Percentiles rank a stretch among this genome's conserved stretches.
Conservation (phyloP, 2,113 vertebrate species). For the Oxyruncus cristatus region DNA sequence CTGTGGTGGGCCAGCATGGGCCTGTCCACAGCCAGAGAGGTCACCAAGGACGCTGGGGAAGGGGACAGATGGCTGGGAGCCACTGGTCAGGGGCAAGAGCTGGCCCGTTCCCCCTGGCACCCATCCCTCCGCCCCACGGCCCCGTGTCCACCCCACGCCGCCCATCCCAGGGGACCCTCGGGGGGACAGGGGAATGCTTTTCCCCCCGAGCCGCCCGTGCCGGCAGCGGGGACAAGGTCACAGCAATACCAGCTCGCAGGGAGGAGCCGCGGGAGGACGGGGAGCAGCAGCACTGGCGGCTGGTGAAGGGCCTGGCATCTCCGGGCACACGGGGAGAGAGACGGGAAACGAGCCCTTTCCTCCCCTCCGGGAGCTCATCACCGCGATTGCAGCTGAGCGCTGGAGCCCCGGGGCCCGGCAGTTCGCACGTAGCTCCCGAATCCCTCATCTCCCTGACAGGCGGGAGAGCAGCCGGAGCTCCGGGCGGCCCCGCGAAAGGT, state of each 20-base stretch:
- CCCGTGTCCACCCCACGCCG: accelerated
- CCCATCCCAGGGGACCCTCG: too few species aligned
- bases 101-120: accelerated
- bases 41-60: neutral
- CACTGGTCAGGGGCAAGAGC: accelerated
- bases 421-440: neutral
- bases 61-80: accelerated
- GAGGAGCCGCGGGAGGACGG: neutral
- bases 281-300: neutral
- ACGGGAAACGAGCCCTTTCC: neutral
- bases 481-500: neutral
- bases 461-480: neutral
- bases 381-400: neutral
- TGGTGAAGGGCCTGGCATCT: neutral
- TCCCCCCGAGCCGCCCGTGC: neutral
- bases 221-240: neutral
- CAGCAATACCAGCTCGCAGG: neutral
- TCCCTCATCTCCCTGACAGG: neutral
- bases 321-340: neutral
- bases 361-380: neutral
- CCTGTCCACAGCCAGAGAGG: neutral
- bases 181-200: neutral
- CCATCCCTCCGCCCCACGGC: neutral
- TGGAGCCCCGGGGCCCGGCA: neutral
- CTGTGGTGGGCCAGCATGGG: neutral